Percentiles rank a stretch among this genome's conserved stretches.
Conservation (phyloP, 2,113 vertebrate genomes). For the Ahaetulla prasina region DNA sequence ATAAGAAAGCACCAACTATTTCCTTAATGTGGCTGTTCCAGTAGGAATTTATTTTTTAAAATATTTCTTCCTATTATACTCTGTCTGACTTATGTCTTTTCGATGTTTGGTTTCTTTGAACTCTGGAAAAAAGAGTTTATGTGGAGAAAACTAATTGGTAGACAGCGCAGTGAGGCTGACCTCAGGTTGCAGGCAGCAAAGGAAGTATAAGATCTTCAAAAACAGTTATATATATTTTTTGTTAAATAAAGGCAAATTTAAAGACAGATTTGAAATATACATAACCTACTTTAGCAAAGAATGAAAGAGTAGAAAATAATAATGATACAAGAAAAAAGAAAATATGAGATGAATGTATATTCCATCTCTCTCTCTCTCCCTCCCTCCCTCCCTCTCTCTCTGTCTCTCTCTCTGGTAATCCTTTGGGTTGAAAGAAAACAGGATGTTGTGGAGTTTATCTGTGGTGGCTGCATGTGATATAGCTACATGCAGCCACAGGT, state of each 20-base stretch:
- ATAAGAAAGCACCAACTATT: constrained; percentile 11
- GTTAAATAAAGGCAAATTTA: not conserved
- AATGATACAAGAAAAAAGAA: not conserved
- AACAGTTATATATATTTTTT: not conserved
- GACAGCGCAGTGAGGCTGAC: not conserved
- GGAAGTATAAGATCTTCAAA: not conserved
- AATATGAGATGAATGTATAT: not conserved
- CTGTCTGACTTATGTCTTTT: not conserved
- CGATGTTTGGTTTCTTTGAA: not conserved
- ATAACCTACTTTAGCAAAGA: not conserved
- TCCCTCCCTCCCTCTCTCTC: too few species aligned
- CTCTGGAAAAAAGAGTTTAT: not conserved
- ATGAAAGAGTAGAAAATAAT: not conserved
- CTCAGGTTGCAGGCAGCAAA: not conserved
- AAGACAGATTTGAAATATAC: not conserved
- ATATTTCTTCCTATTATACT: not conserved
- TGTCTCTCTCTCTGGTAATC: not conserved
- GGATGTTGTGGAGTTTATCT: not conserved
- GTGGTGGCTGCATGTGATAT: not conserved
- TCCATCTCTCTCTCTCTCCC: not conserved
- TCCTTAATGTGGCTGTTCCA: not conserved
- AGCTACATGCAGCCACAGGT: not conserved
- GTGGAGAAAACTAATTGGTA: not conserved
- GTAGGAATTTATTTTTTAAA: not conserved
- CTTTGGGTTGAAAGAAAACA: not conserved